Evolutionary conservation across 2,113 vertebrate species (phyloP), one percentile per base, ranked within the genome.

Genomic region (Sclerurus mexicanus): DNA sequence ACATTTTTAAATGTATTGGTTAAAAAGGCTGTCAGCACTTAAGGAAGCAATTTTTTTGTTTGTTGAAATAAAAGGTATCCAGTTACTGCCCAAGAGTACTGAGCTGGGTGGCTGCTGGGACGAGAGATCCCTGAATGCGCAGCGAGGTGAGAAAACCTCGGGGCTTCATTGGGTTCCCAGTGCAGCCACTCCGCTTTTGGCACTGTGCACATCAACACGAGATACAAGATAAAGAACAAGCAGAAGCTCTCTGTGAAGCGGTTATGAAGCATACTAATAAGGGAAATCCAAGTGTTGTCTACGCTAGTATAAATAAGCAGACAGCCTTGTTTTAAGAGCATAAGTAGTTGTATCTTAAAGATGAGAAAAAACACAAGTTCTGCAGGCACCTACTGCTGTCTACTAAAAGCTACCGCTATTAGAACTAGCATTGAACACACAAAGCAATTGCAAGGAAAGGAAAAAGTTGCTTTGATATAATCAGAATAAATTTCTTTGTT

Each of bases 11-110:
- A 98, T 98, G 98, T 98, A 98, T 99, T 98, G 98, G 98, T 99
- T 99, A 99, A 99, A 99, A 99, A 99, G 99, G 99, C 99, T 99
- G 98, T 99, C 99, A 99, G 99, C 99, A 99, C 99, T 99, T 99
- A 99, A 99, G 99, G 98, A 99, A 99, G 99, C 99, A 98, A 99
- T 98, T 97, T 98, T 98, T 95, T 97, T 97, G 97, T 98, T 98
- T 98, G 97, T 98, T 99, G 97, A 99, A 99, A 99, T 98, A 99
- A 99, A 99, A 99, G 97, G 98, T 98, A 97, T 98, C 98, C 98
- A 98, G 98, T 98, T 98, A 98, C 98, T 98, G 97, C 97, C 98
- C 98, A 98, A 97, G 94, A 99, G 97, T 98, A 98, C 98, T 98
- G 97, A 98, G 98, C 98, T 98, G 97, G 95, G 98, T 98, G 98